Evolutionary conservation across 2,113 vertebrate species (phyloP), one percentile per base, ranked within the genome.

Genomic region (Tachycineta bicolor): DNA sequence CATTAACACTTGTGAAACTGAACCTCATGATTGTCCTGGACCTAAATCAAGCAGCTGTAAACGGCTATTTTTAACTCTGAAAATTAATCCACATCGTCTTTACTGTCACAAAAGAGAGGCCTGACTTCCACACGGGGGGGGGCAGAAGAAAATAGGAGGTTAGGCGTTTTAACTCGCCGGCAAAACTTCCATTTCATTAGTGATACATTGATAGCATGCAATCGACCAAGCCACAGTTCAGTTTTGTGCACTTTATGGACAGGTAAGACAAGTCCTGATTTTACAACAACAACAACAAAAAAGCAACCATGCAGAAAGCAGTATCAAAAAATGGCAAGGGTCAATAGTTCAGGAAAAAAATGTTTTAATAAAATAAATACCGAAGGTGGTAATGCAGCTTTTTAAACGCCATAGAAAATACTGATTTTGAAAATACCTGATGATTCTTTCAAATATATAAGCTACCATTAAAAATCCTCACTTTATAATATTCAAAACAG

Each of bases 61-160:
- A 89, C 26, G 6, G 67, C 63, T 97, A 97, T 97, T 97, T 97
- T 97, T 97, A 97, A 96, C 86, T 73, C 84, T 87, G 93, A 94
- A 97, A 95, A 95, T 34, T 41, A 97, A 92, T 86, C 93, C 63
- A 31, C 33, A 29, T 79, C 64, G 13, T 80, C 71, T 63, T 80
- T 65, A 85, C 70, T 52, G 92, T 71, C 84, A 83, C 80, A 80
- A 83, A 89, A 78, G 88, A 68, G 60, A 20, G 23, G 82, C 49
- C 56, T 15, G 52, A 55, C 78, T 91, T 82, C 53, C 43, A 93
- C 53, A 12, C 20, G n/a, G 49, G 2, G 19, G 37, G 37, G 1
- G 22, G 37, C 52, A 78, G 31, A 46, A 64, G 44, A 71, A 91
- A 95, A 86, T 2, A 52, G 1, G n/a, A 88, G n/a, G 13, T 24